phyloP scores from a whole-genome alignment of 2,888 invertebrate species.

The Drosophila nigricruria region DNA sequence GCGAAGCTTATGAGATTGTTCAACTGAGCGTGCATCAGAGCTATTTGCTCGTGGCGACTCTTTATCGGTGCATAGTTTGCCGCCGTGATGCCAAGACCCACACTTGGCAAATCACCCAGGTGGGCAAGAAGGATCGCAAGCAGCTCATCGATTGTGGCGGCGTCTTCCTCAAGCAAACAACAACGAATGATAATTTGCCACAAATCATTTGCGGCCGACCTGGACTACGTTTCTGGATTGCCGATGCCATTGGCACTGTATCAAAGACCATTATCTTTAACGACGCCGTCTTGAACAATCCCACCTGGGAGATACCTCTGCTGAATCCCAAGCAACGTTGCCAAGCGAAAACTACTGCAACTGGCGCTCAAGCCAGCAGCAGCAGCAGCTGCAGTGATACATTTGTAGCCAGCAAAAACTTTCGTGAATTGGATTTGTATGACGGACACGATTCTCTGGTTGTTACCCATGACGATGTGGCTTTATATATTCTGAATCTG shows the following conservation, averaged over 20 bases:
- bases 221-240: constrained; percentile 93
- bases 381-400: constrained; percentile 36
- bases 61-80: constrained; percentile 92
- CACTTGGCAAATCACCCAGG: constrained; percentile 90
- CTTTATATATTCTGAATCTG: constrained; percentile 92
- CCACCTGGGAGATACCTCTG: constrained; percentile 89
- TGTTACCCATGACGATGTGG: constrained; percentile 90
- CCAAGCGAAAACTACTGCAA: constrained; percentile 16
- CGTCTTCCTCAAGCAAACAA: constrained; percentile 85
- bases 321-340: constrained; percentile 88
- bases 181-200: constrained; percentile 69
- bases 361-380: neutral
- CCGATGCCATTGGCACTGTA: constrained; percentile 91
- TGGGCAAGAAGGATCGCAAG: constrained; percentile 95
- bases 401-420: constrained; percentile 84
- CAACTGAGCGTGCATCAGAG: constrained; percentile 93
- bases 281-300: constrained; percentile 87
- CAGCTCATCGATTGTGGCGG: constrained; percentile 89
- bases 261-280: constrained; percentile 94
- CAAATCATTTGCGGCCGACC: constrained; percentile 91
- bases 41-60: constrained; percentile 92
- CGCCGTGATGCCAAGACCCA: constrained; percentile 87
- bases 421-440: constrained; percentile 89
- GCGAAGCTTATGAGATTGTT: constrained; percentile 93
- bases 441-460: constrained; percentile 88